These are phyloP conservation scores for Atta cephalotes DNA, from an alignment of 1,140 invertebrate species.

Conservation along the genomic window DNA sequence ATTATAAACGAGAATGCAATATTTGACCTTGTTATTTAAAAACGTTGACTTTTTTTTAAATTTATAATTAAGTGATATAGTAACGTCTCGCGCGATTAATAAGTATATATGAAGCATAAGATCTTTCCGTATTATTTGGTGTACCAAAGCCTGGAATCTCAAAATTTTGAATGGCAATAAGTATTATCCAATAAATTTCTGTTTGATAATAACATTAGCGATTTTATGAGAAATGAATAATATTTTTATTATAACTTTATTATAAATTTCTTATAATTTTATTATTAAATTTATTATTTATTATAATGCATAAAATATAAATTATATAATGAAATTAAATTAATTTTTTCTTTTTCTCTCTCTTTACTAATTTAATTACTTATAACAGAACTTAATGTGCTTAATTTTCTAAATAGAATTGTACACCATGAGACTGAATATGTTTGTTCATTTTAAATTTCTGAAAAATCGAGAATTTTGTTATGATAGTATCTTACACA, in stretches of 20 bases:
- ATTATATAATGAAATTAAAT: neutral
- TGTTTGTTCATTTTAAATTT: slow-evolving; percentile 8
- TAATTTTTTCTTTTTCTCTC: neutral
- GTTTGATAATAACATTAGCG: neutral
- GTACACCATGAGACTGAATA: neutral
- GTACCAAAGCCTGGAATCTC: neutral
- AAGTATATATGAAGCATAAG: too few species aligned
- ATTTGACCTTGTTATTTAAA: neutral
- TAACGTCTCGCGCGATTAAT: too few species aligned
- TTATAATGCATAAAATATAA: neutral
- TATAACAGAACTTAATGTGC: neutral
- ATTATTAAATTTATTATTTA: too few species aligned
- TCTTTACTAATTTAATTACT: neutral
- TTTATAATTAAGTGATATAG: neutral
- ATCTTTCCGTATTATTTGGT: neutral
- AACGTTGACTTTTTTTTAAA: neutral
- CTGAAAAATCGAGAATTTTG: neutral
- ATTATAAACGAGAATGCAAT: neutral
- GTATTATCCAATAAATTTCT: neutral
- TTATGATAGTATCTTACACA: neutral
- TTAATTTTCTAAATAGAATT: neutral
- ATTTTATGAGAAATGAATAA: neutral
- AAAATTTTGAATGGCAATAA: neutral
- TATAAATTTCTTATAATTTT: too few species aligned
- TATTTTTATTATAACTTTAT: neutral